phyloP scores from a whole-genome alignment of 2,888 invertebrate species.

The Drosophila anomalata region DNA sequence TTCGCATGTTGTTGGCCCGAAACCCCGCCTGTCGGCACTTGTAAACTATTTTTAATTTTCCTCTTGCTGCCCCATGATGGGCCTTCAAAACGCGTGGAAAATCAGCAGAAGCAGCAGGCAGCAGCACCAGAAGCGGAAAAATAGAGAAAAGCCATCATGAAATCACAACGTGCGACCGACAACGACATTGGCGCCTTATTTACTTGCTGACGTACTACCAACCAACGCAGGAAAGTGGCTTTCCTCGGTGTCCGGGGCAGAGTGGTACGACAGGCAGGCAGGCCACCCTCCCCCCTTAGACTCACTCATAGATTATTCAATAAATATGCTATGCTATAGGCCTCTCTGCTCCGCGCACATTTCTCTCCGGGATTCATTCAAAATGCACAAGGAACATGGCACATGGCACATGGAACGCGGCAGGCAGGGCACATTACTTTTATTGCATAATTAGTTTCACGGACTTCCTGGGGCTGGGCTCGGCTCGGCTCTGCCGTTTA shows the following conservation, averaged over 20 bases:
- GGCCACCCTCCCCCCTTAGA: constrained; percentile 17
- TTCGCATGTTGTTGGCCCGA: constrained; percentile 21
- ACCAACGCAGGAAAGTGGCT: constrained; percentile 39
- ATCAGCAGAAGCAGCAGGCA: constrained; percentile 26
- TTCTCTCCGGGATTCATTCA: constrained; percentile 35
- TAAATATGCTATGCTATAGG: constrained; percentile 45
- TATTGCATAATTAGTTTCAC: constrained; percentile 69
- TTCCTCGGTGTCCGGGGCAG: constrained; percentile 33
- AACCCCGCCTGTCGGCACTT: constrained; percentile 61
- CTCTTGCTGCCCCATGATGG: constrained; percentile 24
- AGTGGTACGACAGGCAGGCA: constrained; percentile 18
- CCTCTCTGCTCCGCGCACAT: constrained; percentile 10
- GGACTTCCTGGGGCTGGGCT: constrained; percentile 14
- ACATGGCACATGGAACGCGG: too few relatives aligned
- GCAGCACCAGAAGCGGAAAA: constrained; percentile 1
- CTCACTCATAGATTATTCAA: constrained; percentile 59
- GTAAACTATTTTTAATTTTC: constrained; percentile 75
- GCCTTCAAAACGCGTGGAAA: constrained; percentile 40
- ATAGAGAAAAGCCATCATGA: constrained; percentile 38
- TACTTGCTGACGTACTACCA: constrained; percentile 54
- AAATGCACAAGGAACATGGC: constrained; percentile 37
- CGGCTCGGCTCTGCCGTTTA: constrained; percentile 18
- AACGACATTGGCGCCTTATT: constrained; percentile 65
- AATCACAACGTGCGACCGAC: constrained; percentile 40
- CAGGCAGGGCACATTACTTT: constrained; percentile 46